These are phyloP conservation scores for Neocrepidodera transversa DNA, from an alignment of 2,888 invertebrate species.

Conservation along the genomic window DNA sequence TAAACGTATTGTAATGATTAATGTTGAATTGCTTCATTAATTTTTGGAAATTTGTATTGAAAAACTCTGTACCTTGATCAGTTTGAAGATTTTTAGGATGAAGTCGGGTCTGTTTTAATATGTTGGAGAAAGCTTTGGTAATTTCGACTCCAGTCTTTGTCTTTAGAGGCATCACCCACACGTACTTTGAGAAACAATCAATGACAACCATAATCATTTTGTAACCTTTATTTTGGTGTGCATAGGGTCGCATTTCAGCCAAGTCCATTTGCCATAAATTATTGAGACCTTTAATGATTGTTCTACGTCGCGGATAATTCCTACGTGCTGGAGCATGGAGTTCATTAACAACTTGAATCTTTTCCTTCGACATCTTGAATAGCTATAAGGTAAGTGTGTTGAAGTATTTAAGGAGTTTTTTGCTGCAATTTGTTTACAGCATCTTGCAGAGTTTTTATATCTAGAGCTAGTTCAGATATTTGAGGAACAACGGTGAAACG, in stretches of 20 bases:
- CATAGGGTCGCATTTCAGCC: constrained; percentile 50
- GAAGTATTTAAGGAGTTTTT: too few species aligned
- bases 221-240: constrained; percentile 47
- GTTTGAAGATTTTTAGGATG: constrained; percentile 33
- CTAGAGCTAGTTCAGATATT: too few species aligned
- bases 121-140: constrained; percentile 25
- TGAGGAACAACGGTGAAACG: too few species aligned
- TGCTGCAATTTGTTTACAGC: too few species aligned
- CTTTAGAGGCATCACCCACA: constrained; percentile 51
- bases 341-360: too few species aligned
- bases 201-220: constrained; percentile 52
- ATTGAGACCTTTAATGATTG: constrained; percentile 53
- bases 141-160: constrained; percentile 46
- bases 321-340: constrained; percentile 49
- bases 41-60: constrained; percentile 43
- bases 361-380: too few species aligned
- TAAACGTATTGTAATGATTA: too few species aligned
- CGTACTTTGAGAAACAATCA: constrained; percentile 54
- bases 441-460: too few species aligned
- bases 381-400: too few species aligned
- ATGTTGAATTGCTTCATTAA: constrained; percentile 41
- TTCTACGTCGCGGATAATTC: constrained; percentile 52
- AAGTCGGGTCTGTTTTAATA: not conserved
- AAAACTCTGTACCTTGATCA: too few species aligned
- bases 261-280: constrained; percentile 58